These are phyloP conservation scores for Amphiprion clarkii DNA, from an alignment of 2,797 vertebrate genomes.

Conservation along the genomic window DNA sequence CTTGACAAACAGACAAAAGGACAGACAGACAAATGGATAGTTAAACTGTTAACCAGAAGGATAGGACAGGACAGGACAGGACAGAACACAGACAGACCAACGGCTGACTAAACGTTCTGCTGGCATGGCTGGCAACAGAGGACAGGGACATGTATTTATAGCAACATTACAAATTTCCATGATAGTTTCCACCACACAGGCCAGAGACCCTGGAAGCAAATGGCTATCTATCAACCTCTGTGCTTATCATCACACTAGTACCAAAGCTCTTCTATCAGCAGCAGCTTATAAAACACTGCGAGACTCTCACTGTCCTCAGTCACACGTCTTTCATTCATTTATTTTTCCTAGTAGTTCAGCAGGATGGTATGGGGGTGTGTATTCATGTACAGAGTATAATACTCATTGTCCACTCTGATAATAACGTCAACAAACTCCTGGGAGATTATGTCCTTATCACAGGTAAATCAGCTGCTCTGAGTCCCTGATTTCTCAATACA, in stretches of 20 bases:
- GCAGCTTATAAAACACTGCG: slow-evolving; percentile 39
- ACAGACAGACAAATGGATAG: background rate
- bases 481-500: background rate
- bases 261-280: slow-evolving; percentile 49
- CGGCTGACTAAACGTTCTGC: slow-evolving; percentile 25
- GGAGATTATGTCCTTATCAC: background rate
- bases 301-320: slow-evolving; percentile 9
- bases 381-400: background rate
- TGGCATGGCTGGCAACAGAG: slow-evolving; percentile 65
- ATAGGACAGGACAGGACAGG: background rate
- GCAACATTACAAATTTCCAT: slow-evolving; percentile 75
- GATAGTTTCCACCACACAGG: slow-evolving; percentile 72
- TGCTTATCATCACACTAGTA: slow-evolving; percentile 60
- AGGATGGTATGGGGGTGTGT: background rate
- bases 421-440: background rate
- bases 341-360: background rate
- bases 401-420: background rate
- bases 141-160: slow-evolving; percentile 76
- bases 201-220: slow-evolving; percentile 68
- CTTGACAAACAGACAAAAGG: background rate
- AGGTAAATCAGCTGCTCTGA: background rate
- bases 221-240: slow-evolving; percentile 59
- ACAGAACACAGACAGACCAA: background rate
- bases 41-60: background rate
- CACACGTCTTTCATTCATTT: slow-evolving; percentile 5